A percentile compares a stretch with the other conserved stretches of the same genome.
phyloP scores from a whole-genome alignment of 1,140 invertebrate species.

The Trichonephila inaurata region DNA sequence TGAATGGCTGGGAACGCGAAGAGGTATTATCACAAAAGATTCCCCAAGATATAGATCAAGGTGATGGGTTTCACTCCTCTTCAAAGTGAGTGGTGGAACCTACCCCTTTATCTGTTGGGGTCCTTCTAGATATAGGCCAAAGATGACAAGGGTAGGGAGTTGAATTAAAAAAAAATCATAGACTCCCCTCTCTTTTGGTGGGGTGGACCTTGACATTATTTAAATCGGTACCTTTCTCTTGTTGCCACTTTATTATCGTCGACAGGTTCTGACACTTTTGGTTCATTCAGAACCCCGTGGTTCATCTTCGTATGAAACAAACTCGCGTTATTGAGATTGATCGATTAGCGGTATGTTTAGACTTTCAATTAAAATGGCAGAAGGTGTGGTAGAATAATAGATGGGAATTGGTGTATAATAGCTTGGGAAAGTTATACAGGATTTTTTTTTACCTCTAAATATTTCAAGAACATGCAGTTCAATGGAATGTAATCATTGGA shows the following conservation, averaged over 20 bases:
- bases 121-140: conserved; percentile 30
- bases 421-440: too few relatives aligned
- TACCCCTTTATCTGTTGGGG: conserved; percentile 18
- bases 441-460: too few relatives aligned
- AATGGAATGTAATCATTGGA: too few relatives aligned
- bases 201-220: conserved; percentile 49
- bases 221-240: conserved; percentile 42
- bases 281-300: background rate
- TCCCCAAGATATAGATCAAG: conserved; percentile 52
- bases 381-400: too few relatives aligned
- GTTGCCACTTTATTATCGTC: conserved; percentile 9
- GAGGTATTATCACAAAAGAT: conserved; percentile 34
- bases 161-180: background rate
- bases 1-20: conserved; percentile 19
- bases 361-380: too few relatives aligned
- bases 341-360: background rate
- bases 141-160: background rate
- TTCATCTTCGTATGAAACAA: background rate
- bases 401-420: too few relatives aligned
- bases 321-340: background rate
- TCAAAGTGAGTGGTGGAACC: background rate
- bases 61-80: conserved; percentile 32
- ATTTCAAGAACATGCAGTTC: too few relatives aligned
- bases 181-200: background rate
- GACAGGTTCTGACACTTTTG: conserved; percentile 17